Conservation (phyloP, 2,888 invertebrate genomes). For the Trissolcus brochymenae region DNA sequence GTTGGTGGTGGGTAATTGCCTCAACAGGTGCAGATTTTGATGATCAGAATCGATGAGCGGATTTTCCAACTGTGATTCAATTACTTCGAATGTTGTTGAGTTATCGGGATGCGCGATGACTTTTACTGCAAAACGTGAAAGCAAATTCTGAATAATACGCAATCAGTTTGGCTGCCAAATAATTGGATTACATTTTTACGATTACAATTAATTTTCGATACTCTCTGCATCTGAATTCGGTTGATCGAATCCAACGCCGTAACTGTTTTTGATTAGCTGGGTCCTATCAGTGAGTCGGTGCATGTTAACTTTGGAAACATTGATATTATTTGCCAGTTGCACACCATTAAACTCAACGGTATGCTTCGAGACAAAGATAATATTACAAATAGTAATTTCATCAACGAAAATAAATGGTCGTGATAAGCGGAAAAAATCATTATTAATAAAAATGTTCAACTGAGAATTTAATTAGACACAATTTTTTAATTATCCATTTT, state of each 20-base stretch:
- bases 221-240: no score
- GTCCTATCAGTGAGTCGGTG: no score
- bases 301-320: no score
- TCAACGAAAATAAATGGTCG: not conserved
- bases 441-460: no score
- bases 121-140: conserved; percentile 78
- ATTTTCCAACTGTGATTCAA: conserved; percentile 80
- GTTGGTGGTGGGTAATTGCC: conserved; percentile 71
- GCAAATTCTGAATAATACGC: not conserved
- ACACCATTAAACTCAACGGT: not conserved
- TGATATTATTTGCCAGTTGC: not conserved
- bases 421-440: no score
- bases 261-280: not conserved
- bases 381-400: conserved; percentile 16
- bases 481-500: no score
- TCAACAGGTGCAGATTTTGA: conserved; percentile 78
- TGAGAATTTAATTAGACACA: not conserved
- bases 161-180: not conserved
- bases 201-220: no score
- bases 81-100: conserved; percentile 79
- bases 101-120: conserved; percentile 80
- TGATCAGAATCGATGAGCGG: conserved; percentile 80
- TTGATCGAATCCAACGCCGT: no score
- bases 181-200: conserved; percentile 2
- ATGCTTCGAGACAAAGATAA: conserved; percentile 10